These are phyloP conservation scores for Phengaris alcon DNA, from an alignment of 2,888 invertebrate genomes.

Conservation along the genomic window DNA sequence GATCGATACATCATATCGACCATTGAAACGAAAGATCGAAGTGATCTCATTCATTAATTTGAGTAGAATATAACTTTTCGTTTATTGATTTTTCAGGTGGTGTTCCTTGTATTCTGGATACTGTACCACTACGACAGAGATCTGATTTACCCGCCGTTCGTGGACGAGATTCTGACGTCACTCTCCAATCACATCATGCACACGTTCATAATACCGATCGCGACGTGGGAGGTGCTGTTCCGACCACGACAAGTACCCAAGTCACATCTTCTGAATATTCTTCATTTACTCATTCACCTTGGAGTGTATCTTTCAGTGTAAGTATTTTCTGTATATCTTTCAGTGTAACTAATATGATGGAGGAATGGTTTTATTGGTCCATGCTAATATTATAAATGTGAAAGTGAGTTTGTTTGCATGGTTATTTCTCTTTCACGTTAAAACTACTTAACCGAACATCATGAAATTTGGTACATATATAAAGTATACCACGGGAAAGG, in stretches of 20 bases:
- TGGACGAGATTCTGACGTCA: slow-evolving; percentile 51
- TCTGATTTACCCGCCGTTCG: slow-evolving; percentile 54
- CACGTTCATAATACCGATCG: slow-evolving; percentile 56
- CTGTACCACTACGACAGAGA: slow-evolving; percentile 53
- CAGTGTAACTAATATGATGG: slow-evolving; percentile 55
- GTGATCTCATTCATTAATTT: too few species aligned
- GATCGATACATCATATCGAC: too few species aligned
- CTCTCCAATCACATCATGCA: slow-evolving; percentile 64
- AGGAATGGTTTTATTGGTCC: too few species aligned
- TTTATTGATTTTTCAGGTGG: slow-evolving; percentile 52
- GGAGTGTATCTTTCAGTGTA: slow-evolving; percentile 55
- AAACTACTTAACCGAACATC: too few species aligned
- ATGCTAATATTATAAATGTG: too few species aligned
- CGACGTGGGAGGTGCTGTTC: slow-evolving; percentile 54
- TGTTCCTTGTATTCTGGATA: slow-evolving; percentile 58
- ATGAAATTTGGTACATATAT: too few species aligned
- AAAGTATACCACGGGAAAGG: too few species aligned
- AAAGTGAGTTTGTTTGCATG: too few species aligned
- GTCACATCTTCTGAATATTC: slow-evolving; percentile 51
- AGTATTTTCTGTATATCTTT: slow-evolving; percentile 54
- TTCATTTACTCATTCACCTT: slow-evolving; percentile 48
- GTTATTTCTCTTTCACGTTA: too few species aligned
- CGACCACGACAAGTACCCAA: slow-evolving; percentile 50
- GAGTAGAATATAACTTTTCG: too few species aligned
- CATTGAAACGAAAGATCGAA: too few species aligned